Conservation (phyloP, 2,888 invertebrate genomes). For the Teleogryllus oceanicus region DNA sequence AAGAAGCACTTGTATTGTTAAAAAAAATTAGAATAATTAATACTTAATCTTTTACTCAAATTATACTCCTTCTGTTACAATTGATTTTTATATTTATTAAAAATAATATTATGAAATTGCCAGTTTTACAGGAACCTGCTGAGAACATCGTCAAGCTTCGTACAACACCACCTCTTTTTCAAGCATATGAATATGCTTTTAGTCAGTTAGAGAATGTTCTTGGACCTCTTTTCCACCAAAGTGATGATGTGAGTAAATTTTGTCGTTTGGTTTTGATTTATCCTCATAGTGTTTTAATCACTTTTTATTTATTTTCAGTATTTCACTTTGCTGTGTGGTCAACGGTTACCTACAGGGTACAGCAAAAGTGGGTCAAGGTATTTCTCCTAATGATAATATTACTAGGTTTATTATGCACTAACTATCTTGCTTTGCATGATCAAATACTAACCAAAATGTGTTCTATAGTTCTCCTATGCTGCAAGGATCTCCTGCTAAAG, state of each 20-base stretch:
- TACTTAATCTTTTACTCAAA: neutral
- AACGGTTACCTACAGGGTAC: slow-evolving; percentile 54
- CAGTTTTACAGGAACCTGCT: slow-evolving; percentile 59
- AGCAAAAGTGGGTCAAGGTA: slow-evolving; percentile 40
- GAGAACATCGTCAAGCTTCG: slow-evolving; percentile 66
- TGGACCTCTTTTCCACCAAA: slow-evolving; percentile 75
- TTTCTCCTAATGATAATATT: neutral
- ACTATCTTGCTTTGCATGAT: neutral
- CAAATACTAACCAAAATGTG: neutral
- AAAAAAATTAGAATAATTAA: too few species aligned
- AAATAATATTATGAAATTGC: slow-evolving; percentile 10
- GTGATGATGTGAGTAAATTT: slow-evolving; percentile 63
- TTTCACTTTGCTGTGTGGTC: slow-evolving; percentile 67
- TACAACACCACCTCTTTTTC: slow-evolving; percentile 71
- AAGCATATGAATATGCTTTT: slow-evolving; percentile 76
- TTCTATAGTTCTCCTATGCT: slow-evolving; percentile 42
- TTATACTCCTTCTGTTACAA: neutral
- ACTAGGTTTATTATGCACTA: too few species aligned
- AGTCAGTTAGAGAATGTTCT: slow-evolving; percentile 68
- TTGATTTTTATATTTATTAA: neutral
- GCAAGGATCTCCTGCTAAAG: slow-evolving; percentile 42
- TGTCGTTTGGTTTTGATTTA: neutral
- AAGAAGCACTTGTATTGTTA: too few species aligned
- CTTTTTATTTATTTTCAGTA: slow-evolving; percentile 55
- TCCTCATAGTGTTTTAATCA: neutral